These are phyloP conservation scores for Cataglyphis albicans DNA, from an alignment of 2,888 invertebrate genomes.

Conservation along the genomic window DNA sequence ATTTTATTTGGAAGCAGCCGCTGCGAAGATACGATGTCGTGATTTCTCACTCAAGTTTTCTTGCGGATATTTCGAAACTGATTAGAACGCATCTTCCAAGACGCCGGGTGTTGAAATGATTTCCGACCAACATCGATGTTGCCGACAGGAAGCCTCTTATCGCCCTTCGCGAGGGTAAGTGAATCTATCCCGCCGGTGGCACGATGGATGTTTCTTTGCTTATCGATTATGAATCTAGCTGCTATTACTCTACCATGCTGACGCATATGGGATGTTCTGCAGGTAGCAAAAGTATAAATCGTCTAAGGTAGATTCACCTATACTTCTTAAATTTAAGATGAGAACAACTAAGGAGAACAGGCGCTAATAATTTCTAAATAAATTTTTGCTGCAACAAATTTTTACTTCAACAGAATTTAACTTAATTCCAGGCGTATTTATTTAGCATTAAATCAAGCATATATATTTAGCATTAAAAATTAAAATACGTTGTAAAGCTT, in stretches of 20 bases:
- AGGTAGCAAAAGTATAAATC: not conserved
- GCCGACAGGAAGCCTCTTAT: conserved; percentile 49
- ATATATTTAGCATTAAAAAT: not conserved
- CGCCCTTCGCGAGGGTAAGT: conserved; percentile 31
- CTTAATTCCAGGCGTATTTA: not conserved
- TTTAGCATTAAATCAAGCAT: not conserved
- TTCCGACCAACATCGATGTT: conserved; percentile 33
- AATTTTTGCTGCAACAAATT: not conserved
- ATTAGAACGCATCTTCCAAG: conserved; percentile 27
- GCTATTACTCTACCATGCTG: not conserved
- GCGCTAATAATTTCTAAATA: no score
- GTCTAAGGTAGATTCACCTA: not conserved
- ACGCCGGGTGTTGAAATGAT: conserved; percentile 25
- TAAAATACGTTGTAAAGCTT: not conserved
- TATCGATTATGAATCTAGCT: conserved; percentile 41
- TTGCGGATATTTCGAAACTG: conserved; percentile 15
- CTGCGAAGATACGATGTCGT: not conserved
- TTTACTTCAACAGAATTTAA: not conserved
- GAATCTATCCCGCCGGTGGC: conserved; percentile 19
- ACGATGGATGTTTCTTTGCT: not conserved
- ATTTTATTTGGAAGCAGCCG: not conserved
- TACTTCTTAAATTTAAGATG: not conserved
- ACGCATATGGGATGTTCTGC: not conserved
- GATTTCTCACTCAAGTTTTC: conserved; percentile 29
- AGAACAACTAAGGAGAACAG: not conserved